A percentile compares a stretch with the other conserved stretches of the same genome.
phyloP scores from a whole-genome alignment of 2,113 vertebrate genomes.

The Nycticorax nycticorax region DNA sequence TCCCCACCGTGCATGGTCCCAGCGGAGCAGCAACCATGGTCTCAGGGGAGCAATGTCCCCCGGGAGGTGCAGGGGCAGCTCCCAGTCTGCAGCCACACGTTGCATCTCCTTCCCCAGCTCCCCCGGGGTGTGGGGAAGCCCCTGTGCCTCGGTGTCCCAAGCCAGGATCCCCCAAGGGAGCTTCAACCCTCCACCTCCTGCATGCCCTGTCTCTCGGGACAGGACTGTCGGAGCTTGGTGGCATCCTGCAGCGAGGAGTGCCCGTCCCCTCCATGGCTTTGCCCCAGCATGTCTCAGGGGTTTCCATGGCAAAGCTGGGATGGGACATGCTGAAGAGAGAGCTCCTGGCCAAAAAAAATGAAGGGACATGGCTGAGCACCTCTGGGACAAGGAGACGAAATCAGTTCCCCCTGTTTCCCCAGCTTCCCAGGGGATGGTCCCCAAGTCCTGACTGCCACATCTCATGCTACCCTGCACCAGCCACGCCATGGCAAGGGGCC shows the following conservation, averaged over 20 bases:
- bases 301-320: neutral
- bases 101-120: neutral
- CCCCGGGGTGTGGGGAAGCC: rapidly evolving
- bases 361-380: neutral
- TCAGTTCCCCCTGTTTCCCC: neutral
- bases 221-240: neutral
- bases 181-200: neutral
- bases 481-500: too few relatives aligned
- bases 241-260: neutral
- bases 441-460: rapidly evolving
- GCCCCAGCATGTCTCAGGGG: neutral
- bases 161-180: neutral
- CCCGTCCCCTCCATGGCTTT: neutral
- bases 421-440: neutral
- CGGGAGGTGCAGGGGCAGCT: neutral
- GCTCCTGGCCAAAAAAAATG: neutral
- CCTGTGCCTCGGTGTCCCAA: neutral
- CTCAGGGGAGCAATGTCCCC: neutral
- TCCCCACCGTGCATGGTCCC: rapidly evolving
- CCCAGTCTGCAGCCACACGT: neutral
- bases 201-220: rapidly evolving
- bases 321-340: neutral
- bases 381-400: neutral
- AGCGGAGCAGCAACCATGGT: rapidly evolving
- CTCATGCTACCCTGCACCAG: neutral